Conservation (phyloP, 2,113 vertebrate species). For the Rhagologus leucostigma region DNA sequence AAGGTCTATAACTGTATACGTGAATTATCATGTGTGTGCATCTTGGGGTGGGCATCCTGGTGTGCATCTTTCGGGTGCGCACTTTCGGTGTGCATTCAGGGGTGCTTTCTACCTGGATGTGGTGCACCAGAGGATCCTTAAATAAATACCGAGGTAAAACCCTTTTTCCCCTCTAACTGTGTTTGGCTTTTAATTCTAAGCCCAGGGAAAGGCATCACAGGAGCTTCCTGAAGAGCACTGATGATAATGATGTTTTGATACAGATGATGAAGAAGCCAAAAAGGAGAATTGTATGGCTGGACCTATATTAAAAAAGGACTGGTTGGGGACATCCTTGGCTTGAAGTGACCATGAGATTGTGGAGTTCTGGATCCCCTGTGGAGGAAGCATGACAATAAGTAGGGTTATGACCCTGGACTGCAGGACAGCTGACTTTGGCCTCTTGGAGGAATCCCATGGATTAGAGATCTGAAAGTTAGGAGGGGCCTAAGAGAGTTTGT, state of each 20-base stretch:
- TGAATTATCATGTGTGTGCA: too few species aligned
- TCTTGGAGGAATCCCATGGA: neutral
- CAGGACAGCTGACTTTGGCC: neutral
- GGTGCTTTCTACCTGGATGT: too few species aligned
- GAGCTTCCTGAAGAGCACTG: neutral
- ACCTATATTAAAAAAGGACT: neutral
- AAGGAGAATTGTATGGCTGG: neutral
- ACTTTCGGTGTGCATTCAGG: too few species aligned
- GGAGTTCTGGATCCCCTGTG: neutral
- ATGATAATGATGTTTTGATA: neutral
- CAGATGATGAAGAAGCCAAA: neutral
- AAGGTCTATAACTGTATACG: too few species aligned
- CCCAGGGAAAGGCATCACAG: too few species aligned
- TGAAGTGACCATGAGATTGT: neutral
- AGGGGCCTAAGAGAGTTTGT: neutral
- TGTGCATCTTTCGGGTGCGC: too few species aligned
- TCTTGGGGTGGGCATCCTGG: too few species aligned
- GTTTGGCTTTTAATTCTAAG: too few species aligned
- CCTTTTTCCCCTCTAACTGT: too few species aligned
- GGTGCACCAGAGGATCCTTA: too few species aligned
- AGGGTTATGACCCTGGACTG: neutral
- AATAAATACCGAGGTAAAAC: too few species aligned
- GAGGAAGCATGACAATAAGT: neutral
- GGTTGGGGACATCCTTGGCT: neutral
- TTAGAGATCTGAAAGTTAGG: neutral